These are phyloP conservation scores for Dicranocentrus wangi DNA, from an alignment of 2,888 invertebrate species.

Conservation along the genomic window DNA sequence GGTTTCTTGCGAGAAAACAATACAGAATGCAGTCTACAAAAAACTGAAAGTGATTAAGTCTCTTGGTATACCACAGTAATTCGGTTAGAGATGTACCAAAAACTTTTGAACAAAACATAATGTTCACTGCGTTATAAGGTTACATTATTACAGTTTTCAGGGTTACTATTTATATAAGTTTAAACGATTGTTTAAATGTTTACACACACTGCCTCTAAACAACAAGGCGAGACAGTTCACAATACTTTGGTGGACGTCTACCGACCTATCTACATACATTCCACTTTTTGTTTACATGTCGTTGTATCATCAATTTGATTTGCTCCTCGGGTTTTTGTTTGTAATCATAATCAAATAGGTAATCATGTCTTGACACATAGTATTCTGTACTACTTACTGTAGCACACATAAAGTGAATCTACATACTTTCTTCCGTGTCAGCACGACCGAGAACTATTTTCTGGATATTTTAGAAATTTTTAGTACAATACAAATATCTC, in stretches of 20 bases:
- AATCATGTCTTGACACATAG: too few relatives aligned
- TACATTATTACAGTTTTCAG: neutral
- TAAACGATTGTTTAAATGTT: neutral
- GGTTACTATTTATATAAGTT: neutral
- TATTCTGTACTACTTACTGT: too few relatives aligned
- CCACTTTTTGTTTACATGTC: too few relatives aligned
- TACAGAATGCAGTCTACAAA: constrained; percentile 32
- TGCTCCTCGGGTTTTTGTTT: too few relatives aligned
- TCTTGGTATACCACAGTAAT: constrained; percentile 62
- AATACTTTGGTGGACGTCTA: neutral
- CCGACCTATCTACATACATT: too few relatives aligned
- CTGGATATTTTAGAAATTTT: neutral
- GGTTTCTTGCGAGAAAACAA: constrained; percentile 6
- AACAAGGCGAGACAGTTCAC: neutral
- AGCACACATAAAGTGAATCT: too few relatives aligned
- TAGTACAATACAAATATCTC: neutral
- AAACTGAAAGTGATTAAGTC: constrained; percentile 33
- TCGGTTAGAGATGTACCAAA: constrained; percentile 50
- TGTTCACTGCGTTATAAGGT: too few relatives aligned
- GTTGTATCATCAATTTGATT: too few relatives aligned
- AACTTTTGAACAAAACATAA: neutral
- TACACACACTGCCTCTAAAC: neutral
- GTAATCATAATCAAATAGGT: too few relatives aligned
- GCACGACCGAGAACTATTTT: too few relatives aligned
- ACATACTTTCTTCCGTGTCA: too few relatives aligned